Base-by-base conservation (phyloP, 2,888 invertebrate genomes). In the Ametastegia equiseti region DNA sequence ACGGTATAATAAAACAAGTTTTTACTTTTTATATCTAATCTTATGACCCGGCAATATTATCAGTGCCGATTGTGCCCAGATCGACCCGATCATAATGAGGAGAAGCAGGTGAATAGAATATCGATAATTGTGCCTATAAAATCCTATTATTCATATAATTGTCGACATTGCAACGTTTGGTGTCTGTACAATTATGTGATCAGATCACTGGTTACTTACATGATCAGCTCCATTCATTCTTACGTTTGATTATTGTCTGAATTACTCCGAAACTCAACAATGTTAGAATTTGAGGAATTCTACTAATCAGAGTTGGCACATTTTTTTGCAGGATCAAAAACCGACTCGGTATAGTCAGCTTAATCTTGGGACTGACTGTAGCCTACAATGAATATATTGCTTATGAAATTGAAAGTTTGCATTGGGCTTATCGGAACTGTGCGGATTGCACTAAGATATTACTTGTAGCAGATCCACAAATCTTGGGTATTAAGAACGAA, bases 391-490 rank as follows among this genome's bases (percentile, higher is more conserved):
- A 95, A 92, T 94, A 93, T 92, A 88, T 94, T 71, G 91, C 93
- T 9, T 95, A 94, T 85, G 85, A 92, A 83, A 92, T 94, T 92
- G 91, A 92, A 77, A 89, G 91, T 19, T 87, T 93, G 42, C 89
- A 92, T 81, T 95, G 95, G 92, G 90, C 92, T 23, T 81, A 83
- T 1, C 86, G 89, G 33, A 88, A 89, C 7, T 92, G 92, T 83
- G 87, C 85, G 81, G 93, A 93, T 81, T 95, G 96, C 85, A 94
- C 94, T 5, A 94, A 93, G 86, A 92, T 97, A 81, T 90, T 97
- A 73, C 93, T 96, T 77, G 95, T 97, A 78, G 97, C 98, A 6
- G 99, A 99, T 92, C 98, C 98, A 23, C 99, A 99, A 92, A 94
- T 99, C 82, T 94, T 98, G 85, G 99, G 98, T 0, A 95, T 97